Conservation (phyloP, 92 coral and sea anemone species). For the Paragorgia papillata region DNA sequence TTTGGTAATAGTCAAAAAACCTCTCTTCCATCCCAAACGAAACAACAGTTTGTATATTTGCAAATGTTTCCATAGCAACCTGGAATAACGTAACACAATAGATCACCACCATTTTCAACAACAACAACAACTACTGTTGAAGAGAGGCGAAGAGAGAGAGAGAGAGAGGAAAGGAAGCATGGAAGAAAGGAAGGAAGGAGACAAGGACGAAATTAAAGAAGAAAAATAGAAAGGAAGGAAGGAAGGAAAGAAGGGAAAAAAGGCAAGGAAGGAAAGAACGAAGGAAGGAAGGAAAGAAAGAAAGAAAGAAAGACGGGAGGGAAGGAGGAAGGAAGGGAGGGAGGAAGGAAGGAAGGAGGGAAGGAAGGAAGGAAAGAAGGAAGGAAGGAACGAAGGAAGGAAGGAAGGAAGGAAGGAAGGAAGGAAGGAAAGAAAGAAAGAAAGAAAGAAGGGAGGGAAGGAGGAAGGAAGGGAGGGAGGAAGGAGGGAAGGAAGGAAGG, state of each 20-base stretch:
- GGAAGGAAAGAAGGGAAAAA: background rate
- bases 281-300: background rate
- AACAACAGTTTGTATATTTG: slow-evolving; percentile 25
- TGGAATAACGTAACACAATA: too few relatives aligned
- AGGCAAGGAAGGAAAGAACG: background rate
- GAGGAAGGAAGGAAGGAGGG: background rate
- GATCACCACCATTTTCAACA: too few relatives aligned
- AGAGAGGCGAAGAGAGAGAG: too few relatives aligned
- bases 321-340: background rate
- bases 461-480: too few relatives aligned
- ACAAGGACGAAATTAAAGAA: too few relatives aligned
- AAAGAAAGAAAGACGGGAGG: background rate
- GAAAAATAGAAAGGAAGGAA: too few relatives aligned
- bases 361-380: background rate
- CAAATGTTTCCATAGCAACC: slow-evolving; percentile 5
- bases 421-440: background rate
- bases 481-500: too few relatives aligned
- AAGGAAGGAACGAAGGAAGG: background rate
- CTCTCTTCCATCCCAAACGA: slow-evolving; percentile 24
- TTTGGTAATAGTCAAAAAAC: background rate
- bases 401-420: too few relatives aligned
- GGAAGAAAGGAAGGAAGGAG: too few relatives aligned
- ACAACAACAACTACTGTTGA: too few relatives aligned
- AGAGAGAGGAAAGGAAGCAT: too few relatives aligned
- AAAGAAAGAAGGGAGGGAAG: background rate